These are phyloP conservation scores for Argya squamiceps DNA, from an alignment of 2,797 vertebrate genomes.

Conservation along the genomic window DNA sequence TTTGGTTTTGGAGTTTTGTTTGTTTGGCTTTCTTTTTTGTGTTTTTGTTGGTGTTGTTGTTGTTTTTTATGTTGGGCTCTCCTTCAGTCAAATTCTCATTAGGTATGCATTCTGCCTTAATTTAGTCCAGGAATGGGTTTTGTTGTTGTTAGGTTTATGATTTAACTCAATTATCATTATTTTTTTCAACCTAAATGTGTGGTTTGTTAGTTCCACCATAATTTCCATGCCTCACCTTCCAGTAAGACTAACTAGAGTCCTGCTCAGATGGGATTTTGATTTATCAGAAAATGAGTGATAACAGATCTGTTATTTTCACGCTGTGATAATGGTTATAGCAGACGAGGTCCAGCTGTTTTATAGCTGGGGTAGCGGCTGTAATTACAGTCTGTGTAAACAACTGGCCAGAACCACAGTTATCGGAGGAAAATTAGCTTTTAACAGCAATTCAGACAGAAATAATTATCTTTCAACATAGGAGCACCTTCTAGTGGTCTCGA, in stretches of 20 bases:
- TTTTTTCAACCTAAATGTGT: background rate
- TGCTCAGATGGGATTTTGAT: background rate
- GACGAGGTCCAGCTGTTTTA: background rate
- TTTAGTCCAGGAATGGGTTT: background rate
- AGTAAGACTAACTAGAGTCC: background rate
- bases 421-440: background rate
- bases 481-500: constrained; percentile 57
- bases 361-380: background rate
- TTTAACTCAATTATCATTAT: background rate
- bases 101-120: background rate
- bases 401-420: background rate
- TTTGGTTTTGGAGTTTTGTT: too few species aligned
- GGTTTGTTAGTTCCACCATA: background rate
- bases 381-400: background rate
- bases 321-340: background rate
- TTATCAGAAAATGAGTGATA: background rate
- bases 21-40: too few species aligned
- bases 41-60: too few species aligned
- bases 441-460: background rate
- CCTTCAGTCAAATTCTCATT: background rate
- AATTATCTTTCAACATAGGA: constrained; percentile 10
- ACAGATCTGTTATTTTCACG: background rate
- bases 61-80: background rate
- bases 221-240: background rate
- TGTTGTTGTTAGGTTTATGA: background rate